Conservation (phyloP, 2,113 vertebrate genomes). For the Sylvia atricapilla region DNA sequence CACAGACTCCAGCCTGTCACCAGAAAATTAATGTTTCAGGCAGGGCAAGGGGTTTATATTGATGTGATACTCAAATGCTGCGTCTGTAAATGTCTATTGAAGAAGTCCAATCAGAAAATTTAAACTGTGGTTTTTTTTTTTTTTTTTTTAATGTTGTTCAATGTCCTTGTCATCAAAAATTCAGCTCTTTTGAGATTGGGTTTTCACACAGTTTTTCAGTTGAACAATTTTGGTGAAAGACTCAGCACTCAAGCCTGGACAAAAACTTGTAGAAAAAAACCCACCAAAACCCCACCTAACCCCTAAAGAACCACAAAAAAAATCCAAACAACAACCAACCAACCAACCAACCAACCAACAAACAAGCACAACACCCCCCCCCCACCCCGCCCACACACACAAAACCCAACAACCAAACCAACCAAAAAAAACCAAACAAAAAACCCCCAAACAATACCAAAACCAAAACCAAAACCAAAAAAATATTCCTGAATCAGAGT, state of each 20-base stretch:
- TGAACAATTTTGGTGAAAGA: not conserved
- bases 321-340: too few relatives aligned
- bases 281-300: too few relatives aligned
- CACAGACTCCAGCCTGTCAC: not conserved
- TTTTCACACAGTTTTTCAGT: not conserved
- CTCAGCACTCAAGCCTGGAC: not conserved
- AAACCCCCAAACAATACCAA: too few relatives aligned
- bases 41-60: not conserved
- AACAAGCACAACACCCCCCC: too few relatives aligned
- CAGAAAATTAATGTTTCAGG: not conserved
- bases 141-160: not conserved
- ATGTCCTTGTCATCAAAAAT: not conserved
- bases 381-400: too few relatives aligned
- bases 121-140: not conserved
- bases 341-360: too few relatives aligned
- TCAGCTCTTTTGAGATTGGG: not conserved
- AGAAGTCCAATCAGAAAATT: not conserved
- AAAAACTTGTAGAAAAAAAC: not conserved
- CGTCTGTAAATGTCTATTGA: not conserved
- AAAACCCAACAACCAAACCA: too few relatives aligned
- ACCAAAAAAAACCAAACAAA: not conserved
- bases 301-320: too few relatives aligned
- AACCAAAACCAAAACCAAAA: not conserved
- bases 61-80: not conserved
- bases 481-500: not conserved